Percentiles rank a stretch among this genome's conserved stretches.
Conservation (phyloP, 2,888 invertebrate species). For the Parnassius mnemosyne region DNA sequence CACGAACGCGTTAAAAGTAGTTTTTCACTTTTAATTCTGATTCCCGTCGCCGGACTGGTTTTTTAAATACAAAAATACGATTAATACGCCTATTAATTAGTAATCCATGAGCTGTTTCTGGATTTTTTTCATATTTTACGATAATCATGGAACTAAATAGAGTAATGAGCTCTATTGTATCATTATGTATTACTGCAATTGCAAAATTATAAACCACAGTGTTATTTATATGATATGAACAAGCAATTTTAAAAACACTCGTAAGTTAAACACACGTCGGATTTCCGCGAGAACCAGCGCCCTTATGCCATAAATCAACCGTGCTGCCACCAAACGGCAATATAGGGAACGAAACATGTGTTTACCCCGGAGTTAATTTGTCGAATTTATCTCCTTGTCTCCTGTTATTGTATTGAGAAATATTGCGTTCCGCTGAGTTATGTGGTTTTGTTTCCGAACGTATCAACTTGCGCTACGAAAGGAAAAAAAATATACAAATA, state of each 20-base stretch:
- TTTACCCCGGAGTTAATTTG: conserved; percentile 79
- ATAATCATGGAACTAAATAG: too few species aligned
- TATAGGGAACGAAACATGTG: conserved; percentile 78
- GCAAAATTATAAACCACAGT: not conserved
- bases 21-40: too few species aligned
- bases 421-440: conserved; percentile 58
- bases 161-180: too few species aligned
- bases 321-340: conserved; percentile 74
- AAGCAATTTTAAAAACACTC: conserved; percentile 31
- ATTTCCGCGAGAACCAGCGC: conserved; percentile 44
- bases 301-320: conserved; percentile 72
- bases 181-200: too few species aligned
- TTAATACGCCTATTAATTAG: too few species aligned
- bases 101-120: too few species aligned
- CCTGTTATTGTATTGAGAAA: conserved; percentile 68
- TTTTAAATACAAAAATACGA: too few species aligned
- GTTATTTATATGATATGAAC: not conserved
- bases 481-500: conserved; percentile 14
- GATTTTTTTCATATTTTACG: too few species aligned
- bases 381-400: conserved; percentile 77
- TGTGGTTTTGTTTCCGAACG: conserved; percentile 36
- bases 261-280: conserved; percentile 47
- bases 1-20: too few species aligned
- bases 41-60: too few species aligned
- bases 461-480: conserved; percentile 3